Conservation (phyloP, 1,140 invertebrate genomes). For the Meloidogyne chitwoodi region DNA sequence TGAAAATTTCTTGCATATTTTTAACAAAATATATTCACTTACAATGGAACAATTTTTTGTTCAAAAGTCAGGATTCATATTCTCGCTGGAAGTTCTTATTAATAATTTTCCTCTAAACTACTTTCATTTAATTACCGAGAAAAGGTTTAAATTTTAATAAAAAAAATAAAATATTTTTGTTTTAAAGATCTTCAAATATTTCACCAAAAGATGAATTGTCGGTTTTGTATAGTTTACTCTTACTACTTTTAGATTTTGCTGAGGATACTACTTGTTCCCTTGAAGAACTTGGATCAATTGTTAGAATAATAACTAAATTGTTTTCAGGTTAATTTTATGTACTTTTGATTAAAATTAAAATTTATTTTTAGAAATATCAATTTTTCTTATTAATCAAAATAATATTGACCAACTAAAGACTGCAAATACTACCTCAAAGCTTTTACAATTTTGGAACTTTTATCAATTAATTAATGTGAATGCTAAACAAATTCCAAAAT, state of each 20-base stretch:
- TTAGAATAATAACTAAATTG: slow-evolving; percentile 17
- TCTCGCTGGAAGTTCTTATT: not conserved
- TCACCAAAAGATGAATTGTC: not conserved
- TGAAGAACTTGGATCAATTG: slow-evolving; percentile 13
- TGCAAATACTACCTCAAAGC: not conserved
- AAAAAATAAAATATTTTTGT: not conserved
- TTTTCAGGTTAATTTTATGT: slow-evolving; percentile 18
- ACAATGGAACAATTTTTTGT: slow-evolving; percentile 12
- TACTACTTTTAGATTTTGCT: slow-evolving; percentile 18
- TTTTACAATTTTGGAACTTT: not conserved
- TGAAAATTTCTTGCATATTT: not conserved
- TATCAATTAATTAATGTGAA: not conserved
- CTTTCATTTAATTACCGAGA: not conserved
- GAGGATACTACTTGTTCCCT: slow-evolving; percentile 10
- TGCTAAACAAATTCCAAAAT: not conserved
- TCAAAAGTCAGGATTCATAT: not conserved
- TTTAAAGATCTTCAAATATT: not conserved
- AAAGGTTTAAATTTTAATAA: not conserved
- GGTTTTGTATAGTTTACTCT: not conserved
- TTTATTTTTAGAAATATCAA: not conserved
- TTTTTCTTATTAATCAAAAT: not conserved
- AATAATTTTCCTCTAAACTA: slow-evolving; percentile 3
- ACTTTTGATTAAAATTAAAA: not conserved
- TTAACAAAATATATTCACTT: not conserved
- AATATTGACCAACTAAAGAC: not conserved